Conservation (phyloP, 2,888 invertebrate species). For the Eurytoma californica region DNA sequence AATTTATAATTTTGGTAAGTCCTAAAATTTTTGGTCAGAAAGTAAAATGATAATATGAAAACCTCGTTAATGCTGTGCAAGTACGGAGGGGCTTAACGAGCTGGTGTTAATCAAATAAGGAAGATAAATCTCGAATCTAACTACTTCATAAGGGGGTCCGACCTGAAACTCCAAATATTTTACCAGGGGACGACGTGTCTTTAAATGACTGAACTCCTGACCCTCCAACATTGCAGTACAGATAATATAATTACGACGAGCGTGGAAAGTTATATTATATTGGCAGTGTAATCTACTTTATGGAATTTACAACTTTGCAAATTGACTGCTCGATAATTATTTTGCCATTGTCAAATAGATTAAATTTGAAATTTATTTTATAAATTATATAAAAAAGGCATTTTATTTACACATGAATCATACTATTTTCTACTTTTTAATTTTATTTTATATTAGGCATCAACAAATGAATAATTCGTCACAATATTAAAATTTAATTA, state of each 20-base stretch:
- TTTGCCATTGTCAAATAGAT: too few species aligned
- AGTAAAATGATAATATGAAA: not conserved
- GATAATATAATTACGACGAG: conserved; percentile 23
- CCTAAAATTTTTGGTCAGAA: not conserved
- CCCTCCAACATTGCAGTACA: not conserved
- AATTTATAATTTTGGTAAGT: too few species aligned
- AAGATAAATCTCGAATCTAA: conserved; percentile 35
- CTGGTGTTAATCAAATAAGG: conserved; percentile 29
- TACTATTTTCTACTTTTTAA: too few species aligned
- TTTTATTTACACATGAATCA: too few species aligned
- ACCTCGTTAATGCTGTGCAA: not conserved
- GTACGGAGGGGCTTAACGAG: not conserved
- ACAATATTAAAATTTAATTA: too few species aligned
- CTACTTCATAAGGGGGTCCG: not conserved
- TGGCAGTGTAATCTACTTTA: too few species aligned
- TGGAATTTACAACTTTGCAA: too few species aligned
- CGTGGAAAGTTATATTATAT: not conserved
- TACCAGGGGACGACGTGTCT: not conserved
- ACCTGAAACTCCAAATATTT: conserved; percentile 27
- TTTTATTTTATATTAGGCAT: too few species aligned
- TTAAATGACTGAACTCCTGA: not conserved
- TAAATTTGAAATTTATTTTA: too few species aligned
- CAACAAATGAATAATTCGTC: too few species aligned
- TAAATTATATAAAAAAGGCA: too few species aligned
- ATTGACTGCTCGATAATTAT: too few species aligned